A percentile compares a stretch with the other conserved stretches of the same genome.
These are phyloP conservation scores for Orthonyx spaldingii DNA, from an alignment of 2,113 vertebrate genomes.

Conservation along the genomic window DNA sequence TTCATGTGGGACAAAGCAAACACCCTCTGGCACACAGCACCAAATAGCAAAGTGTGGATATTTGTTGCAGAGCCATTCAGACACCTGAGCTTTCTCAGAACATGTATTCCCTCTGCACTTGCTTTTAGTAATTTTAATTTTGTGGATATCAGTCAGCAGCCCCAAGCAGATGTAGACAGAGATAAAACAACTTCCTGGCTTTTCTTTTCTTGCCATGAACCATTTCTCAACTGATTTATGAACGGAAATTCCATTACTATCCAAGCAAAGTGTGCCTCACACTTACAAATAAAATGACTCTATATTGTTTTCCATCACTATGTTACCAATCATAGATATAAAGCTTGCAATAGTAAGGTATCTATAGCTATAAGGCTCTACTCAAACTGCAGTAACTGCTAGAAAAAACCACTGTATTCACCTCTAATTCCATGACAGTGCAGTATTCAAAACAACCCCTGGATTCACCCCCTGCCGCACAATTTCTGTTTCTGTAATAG, in stretches of 20 bases:
- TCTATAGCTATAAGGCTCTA: neutral
- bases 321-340: neutral
- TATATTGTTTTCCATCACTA: neutral
- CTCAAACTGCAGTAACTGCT: neutral
- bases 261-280: neutral
- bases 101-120: neutral
- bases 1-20: neutral
- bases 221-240: neutral
- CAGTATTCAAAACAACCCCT: neutral
- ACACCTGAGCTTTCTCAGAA: neutral
- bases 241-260: neutral
- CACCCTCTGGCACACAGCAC: neutral
- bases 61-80: neutral
- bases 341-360: neutral
- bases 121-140: neutral
- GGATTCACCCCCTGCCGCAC: neutral
- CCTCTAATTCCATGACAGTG: neutral
- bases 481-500: neutral
- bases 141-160: neutral
- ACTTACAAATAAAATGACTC: neutral
- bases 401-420: neutral
- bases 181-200: neutral
- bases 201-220: neutral
- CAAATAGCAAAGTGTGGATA: neutral
- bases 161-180: neutral